Base-by-base conservation (phyloP, 2,888 invertebrate species). In the Drosophila pullipes region DNA sequence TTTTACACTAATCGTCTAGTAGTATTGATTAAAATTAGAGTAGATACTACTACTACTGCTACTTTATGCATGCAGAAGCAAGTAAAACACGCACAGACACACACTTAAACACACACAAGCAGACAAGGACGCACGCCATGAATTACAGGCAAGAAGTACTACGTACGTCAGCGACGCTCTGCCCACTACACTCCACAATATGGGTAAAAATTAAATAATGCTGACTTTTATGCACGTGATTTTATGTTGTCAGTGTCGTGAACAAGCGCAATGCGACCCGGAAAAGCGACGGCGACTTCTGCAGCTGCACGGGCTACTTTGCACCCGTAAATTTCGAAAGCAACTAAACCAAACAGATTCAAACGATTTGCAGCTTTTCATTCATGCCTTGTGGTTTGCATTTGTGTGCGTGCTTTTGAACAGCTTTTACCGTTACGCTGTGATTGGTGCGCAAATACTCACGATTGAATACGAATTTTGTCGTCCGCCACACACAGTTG, bases 311-410 rank as follows among this genome's bases (percentile, higher is more conserved):
- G 59, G 55, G 69, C 85, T 44, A 85, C 90, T 85, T 82, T 69
- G 74, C 90, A 82, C 80, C 64, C 88, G 88, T 80, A 90, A 90
- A 85, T 85, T 74, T 83, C 75, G 75, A 85, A 70, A 72, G 69
- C 83, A 81, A 85, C 89, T 85, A 83, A 89, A 73, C 47, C 47
- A 68, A 64, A 39, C 13, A 18, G 77, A 87, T 60, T 39, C 50
- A 55, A 76, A 50, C 60, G 50, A 59, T 39, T 53, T 49, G 52
- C 68, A 80, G 59, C 87, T 78, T 71, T 90, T 90, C 85, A 90
- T 85, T 90, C 89, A 90, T 85, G 85, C 53, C 63, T 63, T 53
- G 61, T 53, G 50, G 52, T 68, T 67, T 50, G 53, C 53, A 44
- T 37, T 39, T 64, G 53, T 55, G 28, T 16, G 61, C 71, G 58